Evolutionary conservation across 2,797 vertebrate species (phyloP).

Genomic region (Psittacula derbiana): DNA sequence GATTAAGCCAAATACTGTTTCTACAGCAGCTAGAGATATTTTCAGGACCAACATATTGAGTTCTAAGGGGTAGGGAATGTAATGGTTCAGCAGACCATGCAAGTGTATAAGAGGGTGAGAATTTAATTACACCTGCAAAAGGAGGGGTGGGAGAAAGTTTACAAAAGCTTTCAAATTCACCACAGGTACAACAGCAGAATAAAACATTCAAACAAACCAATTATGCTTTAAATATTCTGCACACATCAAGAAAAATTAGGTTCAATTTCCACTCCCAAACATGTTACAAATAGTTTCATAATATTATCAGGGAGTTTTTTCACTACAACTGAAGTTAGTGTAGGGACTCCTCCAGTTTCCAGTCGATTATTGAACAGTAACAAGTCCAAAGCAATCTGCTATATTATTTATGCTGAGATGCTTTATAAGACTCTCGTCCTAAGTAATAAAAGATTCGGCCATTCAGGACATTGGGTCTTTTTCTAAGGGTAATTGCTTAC

Average conservation of each 20-base stretch:
- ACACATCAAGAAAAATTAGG: not conserved
- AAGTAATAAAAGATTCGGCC: not conserved
- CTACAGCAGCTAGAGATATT: not conserved
- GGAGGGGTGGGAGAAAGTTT: not conserved
- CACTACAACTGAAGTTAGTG: not conserved
- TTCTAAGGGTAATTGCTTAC: not conserved
- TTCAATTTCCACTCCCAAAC: not conserved
- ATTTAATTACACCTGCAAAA: not conserved
- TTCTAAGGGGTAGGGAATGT: not conserved
- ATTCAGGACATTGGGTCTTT: not conserved
- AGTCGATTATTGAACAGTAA: not conserved
- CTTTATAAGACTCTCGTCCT: not conserved
- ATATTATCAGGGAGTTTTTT: not conserved
- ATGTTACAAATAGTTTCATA: not conserved
- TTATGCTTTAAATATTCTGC: not conserved
- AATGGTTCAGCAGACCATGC: not conserved
- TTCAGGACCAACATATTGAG: not conserved
- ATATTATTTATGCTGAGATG: not conserved
- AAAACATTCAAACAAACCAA: not conserved
- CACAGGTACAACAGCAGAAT: not conserved
- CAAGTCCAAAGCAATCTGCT: not conserved
- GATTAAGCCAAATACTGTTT: not conserved
- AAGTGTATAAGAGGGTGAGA: not conserved
- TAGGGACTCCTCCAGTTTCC: not conserved
- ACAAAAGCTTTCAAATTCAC: not conserved